Conservation (phyloP, 2,888 invertebrate species). For the Pristionchus exspectatus region DNA sequence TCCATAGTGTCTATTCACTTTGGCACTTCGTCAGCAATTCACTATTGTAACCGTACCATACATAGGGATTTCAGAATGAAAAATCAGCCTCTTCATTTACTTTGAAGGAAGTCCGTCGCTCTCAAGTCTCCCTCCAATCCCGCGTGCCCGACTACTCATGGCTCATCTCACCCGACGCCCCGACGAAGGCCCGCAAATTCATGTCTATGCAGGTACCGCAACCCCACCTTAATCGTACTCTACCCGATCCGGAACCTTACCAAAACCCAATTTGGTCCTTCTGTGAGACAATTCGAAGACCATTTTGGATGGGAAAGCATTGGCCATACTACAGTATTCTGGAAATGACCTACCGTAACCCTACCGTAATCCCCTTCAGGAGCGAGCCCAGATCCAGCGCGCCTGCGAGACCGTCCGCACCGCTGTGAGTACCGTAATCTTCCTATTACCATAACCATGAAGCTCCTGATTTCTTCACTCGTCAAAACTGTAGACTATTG, state of each 20-base stretch:
- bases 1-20: too few relatives aligned
- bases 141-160: constrained; percentile 52
- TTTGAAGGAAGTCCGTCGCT: constrained; percentile 43
- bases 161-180: constrained; percentile 35
- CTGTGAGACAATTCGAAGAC: too few relatives aligned
- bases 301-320: too few relatives aligned
- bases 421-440: constrained; percentile 28
- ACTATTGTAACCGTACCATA: neutral
- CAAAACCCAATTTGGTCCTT: too few relatives aligned
- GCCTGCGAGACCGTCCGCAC: constrained; percentile 42
- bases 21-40: neutral
- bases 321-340: too few relatives aligned
- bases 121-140: constrained; percentile 49
- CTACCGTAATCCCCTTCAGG: constrained; percentile 22
- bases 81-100: neutral
- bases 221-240: neutral
- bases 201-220: constrained; percentile 38
- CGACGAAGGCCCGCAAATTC: constrained; percentile 17
- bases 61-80: neutral
- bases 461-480: neutral
- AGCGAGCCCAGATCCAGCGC: constrained; percentile 42
- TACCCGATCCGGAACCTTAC: neutral
- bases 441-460: neutral
- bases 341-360: neutral
- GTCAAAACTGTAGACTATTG: neutral